Percentiles rank a stretch among this genome's conserved stretches.
Evolutionary conservation across 2,888 invertebrate genomes (phyloP).

Genomic region (Brenthis hecate): DNA sequence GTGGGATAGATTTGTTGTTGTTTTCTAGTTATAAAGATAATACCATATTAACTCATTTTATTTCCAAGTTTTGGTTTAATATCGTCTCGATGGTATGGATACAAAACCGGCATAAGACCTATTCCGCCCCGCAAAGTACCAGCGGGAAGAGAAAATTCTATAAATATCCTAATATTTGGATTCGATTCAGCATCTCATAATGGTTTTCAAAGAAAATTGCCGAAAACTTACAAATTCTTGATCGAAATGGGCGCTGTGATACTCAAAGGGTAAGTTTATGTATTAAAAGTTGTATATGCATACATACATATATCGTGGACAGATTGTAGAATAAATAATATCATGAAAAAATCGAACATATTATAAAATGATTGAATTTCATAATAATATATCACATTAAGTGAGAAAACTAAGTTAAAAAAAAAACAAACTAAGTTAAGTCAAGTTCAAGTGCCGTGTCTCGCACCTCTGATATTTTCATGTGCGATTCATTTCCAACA

Average conservation of each 20-base stretch:
- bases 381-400: too few species aligned
- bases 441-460: too few species aligned
- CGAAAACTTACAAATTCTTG: slow-evolving; percentile 87
- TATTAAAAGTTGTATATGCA: not conserved
- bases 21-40: not conserved
- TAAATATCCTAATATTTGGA: slow-evolving; percentile 91
- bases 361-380: too few species aligned
- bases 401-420: too few species aligned
- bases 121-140: slow-evolving; percentile 42
- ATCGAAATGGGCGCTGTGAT: slow-evolving; percentile 83
- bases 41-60: not conserved
- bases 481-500: too few species aligned
- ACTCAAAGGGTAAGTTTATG: slow-evolving; percentile 84
- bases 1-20: too few species aligned
- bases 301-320: too few species aligned
- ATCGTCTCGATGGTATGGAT: slow-evolving; percentile 58
- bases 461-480: too few species aligned
- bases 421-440: too few species aligned
- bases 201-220: slow-evolving; percentile 90
- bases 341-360: too few species aligned
- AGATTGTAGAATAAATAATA: too few species aligned
- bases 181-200: slow-evolving; percentile 94
- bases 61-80: slow-evolving; percentile 46
- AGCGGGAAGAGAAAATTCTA: slow-evolving; percentile 43
- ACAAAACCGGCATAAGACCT: slow-evolving; percentile 55